Evolutionary conservation across 1,140 invertebrate genomes (phyloP).

Genomic region (Holcopasites calliopsidis): DNA sequence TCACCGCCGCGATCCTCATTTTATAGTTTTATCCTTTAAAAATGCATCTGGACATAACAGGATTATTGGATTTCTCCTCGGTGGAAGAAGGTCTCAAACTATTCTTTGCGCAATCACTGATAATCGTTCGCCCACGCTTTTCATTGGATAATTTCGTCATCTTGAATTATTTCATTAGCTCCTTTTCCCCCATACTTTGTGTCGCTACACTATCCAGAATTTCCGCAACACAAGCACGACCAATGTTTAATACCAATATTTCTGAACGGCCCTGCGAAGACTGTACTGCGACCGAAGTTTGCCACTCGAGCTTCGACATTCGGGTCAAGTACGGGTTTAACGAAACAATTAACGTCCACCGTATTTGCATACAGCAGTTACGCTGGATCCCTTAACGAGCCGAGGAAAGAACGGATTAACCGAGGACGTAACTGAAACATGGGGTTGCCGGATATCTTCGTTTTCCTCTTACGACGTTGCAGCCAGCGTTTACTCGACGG

Average conservation of each 20-base stretch:
- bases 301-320: conserved; percentile 2
- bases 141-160: not conserved
- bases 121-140: not conserved
- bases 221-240: not conserved
- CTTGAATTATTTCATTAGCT: not conserved
- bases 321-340: conserved; percentile 39
- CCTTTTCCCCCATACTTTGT: not conserved
- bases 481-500: not conserved
- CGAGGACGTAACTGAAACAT: conserved; percentile 5
- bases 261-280: conserved; percentile 4
- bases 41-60: not conserved
- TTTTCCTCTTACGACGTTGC: not conserved
- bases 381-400: conserved; percentile 27
- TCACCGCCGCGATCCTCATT: conserved; percentile 30
- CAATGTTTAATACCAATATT: not conserved
- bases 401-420: conserved; percentile 32
- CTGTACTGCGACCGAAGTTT: conserved; percentile 11
- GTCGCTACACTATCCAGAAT: not conserved
- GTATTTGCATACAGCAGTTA: conserved; percentile 27
- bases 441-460: not conserved
- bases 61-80: not conserved
- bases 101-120: not conserved
- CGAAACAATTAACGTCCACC: conserved; percentile 46
- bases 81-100: not conserved
- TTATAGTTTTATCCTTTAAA: conserved; percentile 18